These are phyloP conservation scores for Palythoa caribaeorum DNA, from an alignment of 92 coral and sea anemone genomes.

Conservation along the genomic window DNA sequence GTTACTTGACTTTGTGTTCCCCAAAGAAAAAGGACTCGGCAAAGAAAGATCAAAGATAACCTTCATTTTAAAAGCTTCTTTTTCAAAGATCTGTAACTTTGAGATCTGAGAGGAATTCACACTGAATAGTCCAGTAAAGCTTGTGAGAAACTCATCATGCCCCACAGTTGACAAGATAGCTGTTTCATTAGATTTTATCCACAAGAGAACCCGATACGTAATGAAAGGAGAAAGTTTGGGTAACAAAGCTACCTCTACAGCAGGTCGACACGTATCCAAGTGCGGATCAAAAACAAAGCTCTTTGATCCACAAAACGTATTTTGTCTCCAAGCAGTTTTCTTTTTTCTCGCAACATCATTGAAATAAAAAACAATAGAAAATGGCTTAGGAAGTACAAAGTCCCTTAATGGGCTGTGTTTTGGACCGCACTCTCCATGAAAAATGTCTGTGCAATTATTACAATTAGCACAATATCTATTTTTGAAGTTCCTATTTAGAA, in stretches of 20 bases:
- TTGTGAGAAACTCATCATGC: background rate
- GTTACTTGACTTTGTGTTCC: no score
- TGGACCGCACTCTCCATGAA: conserved; percentile 17
- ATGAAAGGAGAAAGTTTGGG: background rate
- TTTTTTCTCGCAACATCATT: conserved; percentile 2
- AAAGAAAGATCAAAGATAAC: no score
- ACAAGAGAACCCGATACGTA: background rate
- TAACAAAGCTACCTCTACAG: background rate
- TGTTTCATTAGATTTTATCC: conserved; percentile 8
- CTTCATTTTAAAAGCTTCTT: no score
- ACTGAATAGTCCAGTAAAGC: background rate
- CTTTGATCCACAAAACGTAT: background rate
- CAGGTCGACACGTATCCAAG: conserved; percentile 4
- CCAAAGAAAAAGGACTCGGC: no score
- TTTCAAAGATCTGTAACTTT: background rate
- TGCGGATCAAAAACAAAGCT: background rate
- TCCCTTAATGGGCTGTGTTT: background rate
- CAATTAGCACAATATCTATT: conserved; percentile 17
- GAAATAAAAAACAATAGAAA: conserved; percentile 24
- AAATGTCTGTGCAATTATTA: background rate
- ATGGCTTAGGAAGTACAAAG: conserved; percentile 1
- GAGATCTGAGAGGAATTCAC: conserved; percentile 12
- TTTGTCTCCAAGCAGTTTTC: conserved; percentile 11
- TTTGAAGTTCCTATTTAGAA: background rate
- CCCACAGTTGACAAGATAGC: background rate